A percentile compares a stretch with the other conserved stretches of the same genome.
These are phyloP conservation scores for Drosophila watanabei DNA, from an alignment of 1,140 invertebrate genomes.

Conservation along the genomic window DNA sequence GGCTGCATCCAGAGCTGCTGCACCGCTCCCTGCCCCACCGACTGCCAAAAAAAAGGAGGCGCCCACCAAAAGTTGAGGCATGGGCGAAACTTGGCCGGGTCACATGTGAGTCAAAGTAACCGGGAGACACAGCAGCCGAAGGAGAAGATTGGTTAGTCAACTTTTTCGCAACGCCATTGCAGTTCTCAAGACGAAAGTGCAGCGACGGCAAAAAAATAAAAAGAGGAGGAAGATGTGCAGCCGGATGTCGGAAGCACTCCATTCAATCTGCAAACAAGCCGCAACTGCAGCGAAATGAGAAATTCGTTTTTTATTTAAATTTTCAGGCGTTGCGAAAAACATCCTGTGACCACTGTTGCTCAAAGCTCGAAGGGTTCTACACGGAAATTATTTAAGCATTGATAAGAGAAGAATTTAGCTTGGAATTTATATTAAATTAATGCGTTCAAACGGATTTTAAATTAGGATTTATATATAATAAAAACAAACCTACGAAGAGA, in stretches of 20 bases:
- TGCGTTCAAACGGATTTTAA: neutral
- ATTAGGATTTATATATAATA: neutral
- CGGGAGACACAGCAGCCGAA: conserved; percentile 10
- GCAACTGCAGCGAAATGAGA: conserved; percentile 66
- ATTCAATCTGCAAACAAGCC: conserved; percentile 81
- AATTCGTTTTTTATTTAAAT: conserved; percentile 83
- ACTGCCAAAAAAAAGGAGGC: neutral
- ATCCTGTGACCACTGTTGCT: conserved; percentile 41
- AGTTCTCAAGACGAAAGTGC: conserved; percentile 75
- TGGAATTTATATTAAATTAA: neutral
- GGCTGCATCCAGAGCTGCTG: conserved; percentile 29
- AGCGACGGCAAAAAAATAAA: conserved; percentile 50
- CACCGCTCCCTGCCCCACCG: neutral
- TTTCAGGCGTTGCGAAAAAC: conserved; percentile 55
- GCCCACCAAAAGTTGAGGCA: conserved; percentile 21
- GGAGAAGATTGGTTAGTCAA: conserved; percentile 52
- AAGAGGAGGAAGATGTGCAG: conserved; percentile 9
- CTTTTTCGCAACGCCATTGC: conserved; percentile 52
- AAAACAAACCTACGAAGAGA: too few species aligned
- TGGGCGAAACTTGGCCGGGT: conserved; percentile 45
- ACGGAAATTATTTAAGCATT: neutral
- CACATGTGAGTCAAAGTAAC: conserved; percentile 64
- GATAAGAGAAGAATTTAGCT: neutral
- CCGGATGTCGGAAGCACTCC: conserved; percentile 81
- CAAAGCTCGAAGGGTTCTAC: neutral